These are phyloP conservation scores for Andrena bucephala DNA, from an alignment of 2,888 invertebrate species.

Conservation along the genomic window DNA sequence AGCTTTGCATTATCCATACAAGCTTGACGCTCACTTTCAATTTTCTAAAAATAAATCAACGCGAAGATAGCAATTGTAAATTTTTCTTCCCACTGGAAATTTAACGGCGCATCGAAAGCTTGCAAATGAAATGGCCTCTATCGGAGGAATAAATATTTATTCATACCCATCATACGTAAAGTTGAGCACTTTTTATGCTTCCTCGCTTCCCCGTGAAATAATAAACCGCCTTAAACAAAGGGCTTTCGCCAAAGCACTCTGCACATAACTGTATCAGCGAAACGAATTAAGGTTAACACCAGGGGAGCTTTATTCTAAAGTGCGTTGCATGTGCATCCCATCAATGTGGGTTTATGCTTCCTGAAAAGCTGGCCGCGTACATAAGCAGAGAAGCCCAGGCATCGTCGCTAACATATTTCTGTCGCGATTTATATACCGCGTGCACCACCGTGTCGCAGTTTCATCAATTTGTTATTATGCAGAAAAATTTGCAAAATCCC, in stretches of 20 bases:
- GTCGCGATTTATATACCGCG: slow-evolving; percentile 31
- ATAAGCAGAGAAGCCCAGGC: neutral
- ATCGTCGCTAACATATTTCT: slow-evolving; percentile 1
- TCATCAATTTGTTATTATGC: slow-evolving; percentile 1
- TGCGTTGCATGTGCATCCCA: slow-evolving; percentile 27
- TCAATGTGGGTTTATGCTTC: slow-evolving; percentile 36
- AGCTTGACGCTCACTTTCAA: too few relatives aligned
- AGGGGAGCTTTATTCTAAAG: slow-evolving; percentile 38
- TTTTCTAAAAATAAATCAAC: too few relatives aligned
- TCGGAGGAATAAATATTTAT: neutral
- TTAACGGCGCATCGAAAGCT: too few relatives aligned
- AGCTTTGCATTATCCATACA: too few relatives aligned
- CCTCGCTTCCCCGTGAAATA: neutral
- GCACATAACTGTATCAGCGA: slow-evolving; percentile 13
- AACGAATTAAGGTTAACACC: slow-evolving; percentile 41
- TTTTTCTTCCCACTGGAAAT: too few relatives aligned
- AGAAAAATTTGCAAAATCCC: slow-evolving; percentile 11
- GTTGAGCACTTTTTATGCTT: neutral
- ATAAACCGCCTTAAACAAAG: slow-evolving; percentile 17
- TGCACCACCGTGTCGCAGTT: neutral
- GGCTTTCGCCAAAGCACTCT: slow-evolving; percentile 18
- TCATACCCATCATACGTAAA: neutral
- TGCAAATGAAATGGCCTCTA: too few relatives aligned
- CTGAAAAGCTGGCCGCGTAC: slow-evolving; percentile 23
- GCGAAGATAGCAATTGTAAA: too few relatives aligned